Base-by-base conservation (phyloP, 30 jellyfish, hydroid and myxozoan genomes). In the Chrysaora quinquecirrha region DNA sequence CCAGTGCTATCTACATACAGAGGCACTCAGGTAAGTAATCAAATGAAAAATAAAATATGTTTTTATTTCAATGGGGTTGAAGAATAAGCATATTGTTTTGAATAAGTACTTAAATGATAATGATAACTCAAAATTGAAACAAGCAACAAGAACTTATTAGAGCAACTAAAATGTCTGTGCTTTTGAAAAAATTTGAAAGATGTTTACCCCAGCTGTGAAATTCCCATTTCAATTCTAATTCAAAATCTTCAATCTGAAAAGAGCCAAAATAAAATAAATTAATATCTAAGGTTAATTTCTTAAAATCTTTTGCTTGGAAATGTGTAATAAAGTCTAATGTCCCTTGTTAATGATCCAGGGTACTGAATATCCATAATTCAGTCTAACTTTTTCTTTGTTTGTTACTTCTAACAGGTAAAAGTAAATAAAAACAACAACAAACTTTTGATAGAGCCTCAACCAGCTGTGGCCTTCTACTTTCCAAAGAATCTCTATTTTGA, bases 151-250 rank as follows among this genome's bases (percentile, higher is more conserved):
- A 6, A 16, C 58, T 6, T 16, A 52, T 52, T 20, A 19, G 29
- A 52, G 68, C 4, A 20, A 10, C 2, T 52, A 16, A 52, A 52
- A 20, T 25, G 25, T 20, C 29, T 52, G n/a, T n/a, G 27, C 12
- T 52, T 20, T 52, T 16, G 27, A 52, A 3, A 52, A 10, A 20
- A 52, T 10, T 10, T 52, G 29, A 20, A 60, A 6, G 19, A n/a
- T 18, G 35, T 89, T 72, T 66, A 93, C 98, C 98, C 98, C 98
- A 93, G 50, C 96, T 93, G 65, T 93, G 98, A 62, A 93, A 93
- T 70, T 93, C 98, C 98, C 98, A 93, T 47, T 83, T 87, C 46
- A 93, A 78, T 62, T 93, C 95, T 22, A 93, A 48, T 35, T 64
- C 80, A 49, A 93, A 93, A 69, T 93, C 98, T 1, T 83, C 76